Percentiles rank a stretch among this genome's conserved stretches.
Conservation (phyloP, 2,888 invertebrate species). For the Portevinia maculata region DNA sequence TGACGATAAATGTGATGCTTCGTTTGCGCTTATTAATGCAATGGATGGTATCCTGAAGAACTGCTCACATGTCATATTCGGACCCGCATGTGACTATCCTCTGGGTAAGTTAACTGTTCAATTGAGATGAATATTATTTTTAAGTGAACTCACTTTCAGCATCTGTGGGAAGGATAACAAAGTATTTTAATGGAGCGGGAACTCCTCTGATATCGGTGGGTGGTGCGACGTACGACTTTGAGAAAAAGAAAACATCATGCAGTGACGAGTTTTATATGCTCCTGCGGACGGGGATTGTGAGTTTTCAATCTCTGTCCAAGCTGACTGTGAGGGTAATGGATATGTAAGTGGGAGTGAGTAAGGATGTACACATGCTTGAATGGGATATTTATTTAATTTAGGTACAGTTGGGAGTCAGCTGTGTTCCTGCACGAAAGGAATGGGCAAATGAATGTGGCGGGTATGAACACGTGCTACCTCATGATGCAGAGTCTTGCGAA, state of each 20-base stretch:
- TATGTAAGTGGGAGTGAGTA: conserved; percentile 84
- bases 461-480: conserved; percentile 89
- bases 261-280: conserved; percentile 91
- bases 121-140: background rate
- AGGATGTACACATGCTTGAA: background rate
- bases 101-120: conserved; percentile 86
- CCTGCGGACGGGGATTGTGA: conserved; percentile 88
- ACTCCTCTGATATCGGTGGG: conserved; percentile 92
- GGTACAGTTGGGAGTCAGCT: conserved; percentile 89
- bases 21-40: conserved; percentile 88
- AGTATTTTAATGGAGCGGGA: conserved; percentile 89
- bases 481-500: conserved; percentile 89
- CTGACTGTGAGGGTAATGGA: conserved; percentile 88
- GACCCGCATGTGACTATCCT: conserved; percentile 91
- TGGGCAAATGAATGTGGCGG: conserved; percentile 87
- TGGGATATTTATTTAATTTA: conserved; percentile 79
- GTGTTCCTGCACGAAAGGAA: conserved; percentile 90
- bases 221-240: conserved; percentile 91
- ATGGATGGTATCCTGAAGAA: conserved; percentile 88
- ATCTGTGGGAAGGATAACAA: conserved; percentile 90
- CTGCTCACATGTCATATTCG: conserved; percentile 91
- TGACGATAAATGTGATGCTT: conserved; percentile 90
- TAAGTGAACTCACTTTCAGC: conserved; percentile 84
- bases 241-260: conserved; percentile 87
- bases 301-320: conserved; percentile 88